Evolutionary conservation across 2,888 invertebrate species (phyloP).

Genomic region (Eilema griseolum): DNA sequence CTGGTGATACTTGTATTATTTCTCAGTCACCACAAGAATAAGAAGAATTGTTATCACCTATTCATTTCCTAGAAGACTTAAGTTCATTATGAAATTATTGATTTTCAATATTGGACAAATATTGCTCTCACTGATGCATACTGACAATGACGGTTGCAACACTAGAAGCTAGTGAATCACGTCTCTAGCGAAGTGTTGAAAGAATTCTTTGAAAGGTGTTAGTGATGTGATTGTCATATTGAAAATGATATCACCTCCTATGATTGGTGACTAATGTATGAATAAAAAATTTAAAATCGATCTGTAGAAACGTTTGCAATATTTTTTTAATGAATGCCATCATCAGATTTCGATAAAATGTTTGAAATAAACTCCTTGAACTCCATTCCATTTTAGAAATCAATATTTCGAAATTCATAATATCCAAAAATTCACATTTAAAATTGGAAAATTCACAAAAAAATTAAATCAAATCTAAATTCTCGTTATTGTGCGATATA

Average conservation of each 20-base stretch:
- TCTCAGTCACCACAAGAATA: too few relatives aligned
- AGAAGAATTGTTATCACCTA: constrained; percentile 9
- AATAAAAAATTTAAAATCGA: not conserved
- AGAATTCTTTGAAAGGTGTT: constrained; percentile 19
- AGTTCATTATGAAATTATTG: constrained; percentile 29
- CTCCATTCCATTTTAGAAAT: too few relatives aligned
- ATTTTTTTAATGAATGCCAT: not conserved
- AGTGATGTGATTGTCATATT: not conserved
- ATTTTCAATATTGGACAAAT: constrained; percentile 24
- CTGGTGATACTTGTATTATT: too few relatives aligned
- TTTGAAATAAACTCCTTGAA: too few relatives aligned
- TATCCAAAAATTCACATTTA: not conserved
- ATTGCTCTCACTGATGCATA: constrained; percentile 27
- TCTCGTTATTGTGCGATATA: too few relatives aligned
- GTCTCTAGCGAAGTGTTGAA: constrained; percentile 22
- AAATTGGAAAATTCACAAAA: not conserved
- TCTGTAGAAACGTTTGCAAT: not conserved
- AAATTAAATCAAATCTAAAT: too few relatives aligned
- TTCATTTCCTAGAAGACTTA: constrained; percentile 29
- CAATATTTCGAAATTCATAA: not conserved
- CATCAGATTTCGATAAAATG: too few relatives aligned
- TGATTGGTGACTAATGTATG: not conserved
- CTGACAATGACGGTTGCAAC: constrained; percentile 27
- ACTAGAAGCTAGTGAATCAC: constrained; percentile 36
- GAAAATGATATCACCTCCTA: not conserved